Conservation (phyloP, 2,797 vertebrate genomes). For the Lycodopsis pacificus region DNA sequence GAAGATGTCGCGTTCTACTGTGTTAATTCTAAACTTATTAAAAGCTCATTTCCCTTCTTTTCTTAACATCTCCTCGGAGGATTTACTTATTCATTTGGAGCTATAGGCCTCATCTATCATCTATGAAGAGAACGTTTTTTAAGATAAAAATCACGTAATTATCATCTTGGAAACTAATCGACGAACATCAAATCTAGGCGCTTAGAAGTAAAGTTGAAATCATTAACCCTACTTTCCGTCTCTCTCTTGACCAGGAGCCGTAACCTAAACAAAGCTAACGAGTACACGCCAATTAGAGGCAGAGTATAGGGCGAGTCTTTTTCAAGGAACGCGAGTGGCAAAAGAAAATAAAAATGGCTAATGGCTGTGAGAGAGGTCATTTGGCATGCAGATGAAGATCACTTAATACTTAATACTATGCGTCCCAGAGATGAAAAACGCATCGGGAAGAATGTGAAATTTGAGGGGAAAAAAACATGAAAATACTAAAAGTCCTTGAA, state of each 20-base stretch:
- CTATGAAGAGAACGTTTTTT: conserved; percentile 5
- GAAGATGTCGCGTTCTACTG: conserved; percentile 28
- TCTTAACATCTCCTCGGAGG: conserved; percentile 43
- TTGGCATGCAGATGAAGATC: neutral
- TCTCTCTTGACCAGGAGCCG: neutral
- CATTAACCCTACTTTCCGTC: neutral
- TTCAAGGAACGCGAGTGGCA: neutral
- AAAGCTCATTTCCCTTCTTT: conserved; percentile 48
- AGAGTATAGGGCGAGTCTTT: neutral
- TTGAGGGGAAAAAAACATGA: neutral
- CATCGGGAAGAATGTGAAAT: neutral
- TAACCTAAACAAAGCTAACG: neutral
- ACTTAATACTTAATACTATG: neutral
- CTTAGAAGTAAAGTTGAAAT: neutral
- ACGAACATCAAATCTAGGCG: neutral
- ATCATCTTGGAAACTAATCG: conserved; percentile 17
- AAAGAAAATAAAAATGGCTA: neutral
- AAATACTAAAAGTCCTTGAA: conserved; percentile 20
- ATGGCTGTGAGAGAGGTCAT: neutral
- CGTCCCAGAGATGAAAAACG: neutral
- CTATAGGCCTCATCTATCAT: conserved; percentile 37
- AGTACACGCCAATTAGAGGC: neutral
- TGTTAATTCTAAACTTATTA: conserved; percentile 51
- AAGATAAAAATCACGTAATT: conserved; percentile 10
- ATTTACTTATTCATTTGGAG: conserved; percentile 39